Evolutionary conservation across 2,888 invertebrate species (phyloP).

Genomic region (Teleogryllus oceanicus): DNA sequence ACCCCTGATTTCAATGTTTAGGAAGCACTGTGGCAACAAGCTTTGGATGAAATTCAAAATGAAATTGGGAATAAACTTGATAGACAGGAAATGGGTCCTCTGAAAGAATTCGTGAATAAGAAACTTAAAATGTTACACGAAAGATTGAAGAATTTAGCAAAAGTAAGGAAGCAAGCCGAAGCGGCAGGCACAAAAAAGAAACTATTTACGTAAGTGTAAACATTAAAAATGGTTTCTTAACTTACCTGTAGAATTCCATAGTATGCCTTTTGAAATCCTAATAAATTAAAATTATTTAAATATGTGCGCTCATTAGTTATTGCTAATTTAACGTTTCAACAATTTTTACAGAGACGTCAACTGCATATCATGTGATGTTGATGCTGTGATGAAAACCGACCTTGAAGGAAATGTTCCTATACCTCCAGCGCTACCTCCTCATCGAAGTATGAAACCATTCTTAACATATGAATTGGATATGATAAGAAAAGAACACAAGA

Average conservation of each 20-base stretch:
- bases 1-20: conserved; percentile 40
- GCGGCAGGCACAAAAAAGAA: conserved; percentile 70
- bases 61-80: conserved; percentile 65
- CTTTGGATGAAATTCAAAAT: conserved; percentile 63
- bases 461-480: conserved; percentile 67
- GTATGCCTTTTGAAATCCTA: background rate
- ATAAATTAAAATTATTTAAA: background rate
- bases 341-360: conserved; percentile 58
- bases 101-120: conserved; percentile 62
- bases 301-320: too few relatives aligned
- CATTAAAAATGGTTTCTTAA: background rate
- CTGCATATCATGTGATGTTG: conserved; percentile 73
- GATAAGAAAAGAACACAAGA: conserved; percentile 50
- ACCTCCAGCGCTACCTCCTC: conserved; percentile 55
- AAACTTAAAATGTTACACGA: conserved; percentile 61
- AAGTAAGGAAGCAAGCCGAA: conserved; percentile 60
- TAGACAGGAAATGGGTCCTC: conserved; percentile 60
- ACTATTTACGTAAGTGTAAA: conserved; percentile 52
- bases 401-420: conserved; percentile 49
- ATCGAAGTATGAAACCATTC: conserved; percentile 63
- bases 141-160: conserved; percentile 58
- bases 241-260: background rate
- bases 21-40: conserved; percentile 63
- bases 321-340: too few relatives aligned
- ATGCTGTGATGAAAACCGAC: conserved; percentile 66